These are phyloP conservation scores for Fissipunctia ypsillon DNA, from an alignment of 2,888 invertebrate species.

Conservation along the genomic window DNA sequence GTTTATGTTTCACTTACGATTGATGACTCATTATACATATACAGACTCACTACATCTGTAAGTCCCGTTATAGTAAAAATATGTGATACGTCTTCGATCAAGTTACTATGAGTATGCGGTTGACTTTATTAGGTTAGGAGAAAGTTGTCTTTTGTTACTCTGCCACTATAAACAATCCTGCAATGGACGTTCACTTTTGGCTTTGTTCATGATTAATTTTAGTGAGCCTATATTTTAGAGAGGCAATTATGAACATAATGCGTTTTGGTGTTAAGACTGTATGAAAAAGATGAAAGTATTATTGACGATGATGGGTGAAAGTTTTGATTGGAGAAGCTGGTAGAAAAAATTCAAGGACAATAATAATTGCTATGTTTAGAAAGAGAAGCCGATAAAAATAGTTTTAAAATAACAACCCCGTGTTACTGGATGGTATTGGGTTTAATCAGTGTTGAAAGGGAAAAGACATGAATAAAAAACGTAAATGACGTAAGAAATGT, in stretches of 20 bases:
- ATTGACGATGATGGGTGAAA: background rate
- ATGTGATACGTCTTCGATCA: conserved; percentile 37
- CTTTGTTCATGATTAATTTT: conserved; percentile 38
- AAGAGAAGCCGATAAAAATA: background rate
- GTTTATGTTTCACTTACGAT: conserved; percentile 38
- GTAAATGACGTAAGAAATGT: background rate
- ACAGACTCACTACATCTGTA: conserved; percentile 1
- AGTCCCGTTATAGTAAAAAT: conserved; percentile 36
- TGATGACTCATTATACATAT: conserved; percentile 34
- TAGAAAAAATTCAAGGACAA: conserved; percentile 4
- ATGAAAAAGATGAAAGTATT: background rate
- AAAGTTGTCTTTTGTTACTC: conserved; percentile 54
- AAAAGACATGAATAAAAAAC: background rate
- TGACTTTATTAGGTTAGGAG: conserved; percentile 44
- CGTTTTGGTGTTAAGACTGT: background rate
- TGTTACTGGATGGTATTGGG: background rate
- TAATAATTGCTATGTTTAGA: background rate
- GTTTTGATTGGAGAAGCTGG: background rate
- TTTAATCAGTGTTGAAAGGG: background rate
- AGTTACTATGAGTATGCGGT: conserved; percentile 23
- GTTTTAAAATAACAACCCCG: background rate
- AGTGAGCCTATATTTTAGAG: conserved; percentile 24
- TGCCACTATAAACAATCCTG: conserved; percentile 28
- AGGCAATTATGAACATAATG: conserved; percentile 15
- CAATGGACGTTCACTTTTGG: conserved; percentile 43